Evolutionary conservation across 2,888 invertebrate genomes (phyloP).

Genomic region (Temnothorax rugatulus): DNA sequence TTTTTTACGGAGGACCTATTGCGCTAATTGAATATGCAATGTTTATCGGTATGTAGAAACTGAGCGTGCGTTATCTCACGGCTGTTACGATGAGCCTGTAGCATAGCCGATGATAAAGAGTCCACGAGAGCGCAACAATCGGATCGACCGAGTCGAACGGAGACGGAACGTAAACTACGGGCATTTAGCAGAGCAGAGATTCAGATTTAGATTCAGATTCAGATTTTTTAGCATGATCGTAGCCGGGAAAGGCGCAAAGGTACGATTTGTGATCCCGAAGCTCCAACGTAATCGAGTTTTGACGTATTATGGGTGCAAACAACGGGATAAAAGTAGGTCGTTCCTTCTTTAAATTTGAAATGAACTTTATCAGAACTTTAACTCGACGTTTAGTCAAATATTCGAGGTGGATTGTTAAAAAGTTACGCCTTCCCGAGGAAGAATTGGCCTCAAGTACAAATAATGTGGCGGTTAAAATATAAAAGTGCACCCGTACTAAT

Average conservation of each 20-base stretch:
- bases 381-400: neutral
- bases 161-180: constrained; percentile 12
- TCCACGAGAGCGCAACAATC: constrained; percentile 35
- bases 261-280: neutral
- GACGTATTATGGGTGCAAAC: neutral
- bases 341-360: neutral
- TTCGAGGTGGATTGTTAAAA: neutral
- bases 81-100: constrained; percentile 4
- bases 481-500: constrained; percentile 10
- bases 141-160: constrained; percentile 29
- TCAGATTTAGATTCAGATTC: neutral
- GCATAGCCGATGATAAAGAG: constrained; percentile 31
- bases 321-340: neutral
- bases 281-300: neutral
- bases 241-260: constrained; percentile 12
- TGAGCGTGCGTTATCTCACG: constrained; percentile 33
- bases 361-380: neutral
- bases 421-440: neutral
- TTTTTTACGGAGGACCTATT: constrained; percentile 44
- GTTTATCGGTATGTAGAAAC: constrained; percentile 47
- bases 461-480: neutral
- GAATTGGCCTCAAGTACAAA: neutral
- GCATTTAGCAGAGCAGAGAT: constrained; percentile 28
- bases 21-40: constrained; percentile 45
- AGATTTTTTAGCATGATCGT: constrained; percentile 17